Conservation (phyloP, 2,113 vertebrate genomes). For the Anthoscopus minutus region DNA sequence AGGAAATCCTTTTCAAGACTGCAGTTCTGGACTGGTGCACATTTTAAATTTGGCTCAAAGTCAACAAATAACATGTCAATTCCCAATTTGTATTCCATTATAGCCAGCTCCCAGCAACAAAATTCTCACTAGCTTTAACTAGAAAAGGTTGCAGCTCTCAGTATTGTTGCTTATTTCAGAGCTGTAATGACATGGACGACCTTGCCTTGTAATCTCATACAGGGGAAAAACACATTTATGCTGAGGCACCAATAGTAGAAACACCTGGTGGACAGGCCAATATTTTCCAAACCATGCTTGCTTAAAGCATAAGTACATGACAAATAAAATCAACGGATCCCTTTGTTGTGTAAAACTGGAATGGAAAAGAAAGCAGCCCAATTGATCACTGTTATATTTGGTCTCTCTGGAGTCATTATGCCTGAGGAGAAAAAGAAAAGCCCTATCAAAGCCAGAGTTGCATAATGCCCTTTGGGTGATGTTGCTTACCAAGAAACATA, state of each 20-base stretch:
- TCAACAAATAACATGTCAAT: background rate
- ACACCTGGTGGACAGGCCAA: background rate
- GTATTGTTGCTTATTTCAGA: background rate
- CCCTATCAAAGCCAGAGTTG: background rate
- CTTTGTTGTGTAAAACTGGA: slow-evolving; percentile 2
- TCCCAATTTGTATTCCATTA: background rate
- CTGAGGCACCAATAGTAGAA: background rate
- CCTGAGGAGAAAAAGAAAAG: slow-evolving; percentile 10
- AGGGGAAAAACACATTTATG: background rate
- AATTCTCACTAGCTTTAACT: background rate
- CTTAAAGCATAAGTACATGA: slow-evolving; percentile 5
- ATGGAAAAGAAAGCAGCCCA: background rate
- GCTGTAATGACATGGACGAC: accelerated
- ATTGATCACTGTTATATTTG: background rate
- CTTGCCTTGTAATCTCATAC: background rate
- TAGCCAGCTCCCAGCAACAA: slow-evolving; percentile 11
- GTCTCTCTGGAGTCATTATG: slow-evolving; percentile 18
- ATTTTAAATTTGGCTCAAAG: background rate
- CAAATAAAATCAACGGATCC: background rate
- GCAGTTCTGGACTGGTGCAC: background rate
- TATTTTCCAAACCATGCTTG: slow-evolving; percentile 1
- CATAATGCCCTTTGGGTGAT: background rate
- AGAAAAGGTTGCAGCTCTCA: background rate
- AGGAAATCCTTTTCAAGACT: background rate
- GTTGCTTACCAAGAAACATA: slow-evolving; percentile 10